phyloP scores from a whole-genome alignment of 1,140 invertebrate genomes.

The Panonychus citri region DNA sequence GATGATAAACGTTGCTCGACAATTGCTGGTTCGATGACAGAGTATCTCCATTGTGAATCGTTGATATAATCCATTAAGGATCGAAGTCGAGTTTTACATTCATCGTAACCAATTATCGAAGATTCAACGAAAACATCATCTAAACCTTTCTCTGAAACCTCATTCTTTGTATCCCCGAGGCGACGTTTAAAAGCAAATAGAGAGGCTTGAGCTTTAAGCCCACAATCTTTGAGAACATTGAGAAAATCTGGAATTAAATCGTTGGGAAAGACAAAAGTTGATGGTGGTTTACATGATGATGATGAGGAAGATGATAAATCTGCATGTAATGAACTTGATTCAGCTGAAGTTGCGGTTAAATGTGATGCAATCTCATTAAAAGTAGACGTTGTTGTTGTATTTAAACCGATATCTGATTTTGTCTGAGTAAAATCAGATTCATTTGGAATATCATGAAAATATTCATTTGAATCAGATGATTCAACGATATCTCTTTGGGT shows the following conservation, averaged over 20 bases:
- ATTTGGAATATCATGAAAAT: too few species aligned
- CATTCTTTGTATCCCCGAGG: not conserved
- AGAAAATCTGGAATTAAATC: slow-evolving; percentile 2
- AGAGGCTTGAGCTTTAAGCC: not conserved
- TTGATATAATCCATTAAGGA: slow-evolving; percentile 3
- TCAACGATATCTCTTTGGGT: slow-evolving; percentile 20
- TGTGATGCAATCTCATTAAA: too few species aligned
- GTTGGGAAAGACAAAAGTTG: slow-evolving; percentile 7
- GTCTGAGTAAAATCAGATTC: too few species aligned
- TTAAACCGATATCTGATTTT: too few species aligned
- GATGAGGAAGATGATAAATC: not conserved
- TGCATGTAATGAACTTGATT: not conserved
- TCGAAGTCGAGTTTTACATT: slow-evolving; percentile 3
- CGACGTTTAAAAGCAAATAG: not conserved
- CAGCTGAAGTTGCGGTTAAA: too few species aligned
- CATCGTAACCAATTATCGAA: not conserved
- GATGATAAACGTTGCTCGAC: not conserved
- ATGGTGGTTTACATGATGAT: not conserved
- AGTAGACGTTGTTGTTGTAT: too few species aligned
- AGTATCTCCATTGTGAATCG: slow-evolving; percentile 8
- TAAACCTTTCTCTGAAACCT: not conserved
- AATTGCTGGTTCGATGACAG: slow-evolving; percentile 7
- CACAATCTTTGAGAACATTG: slow-evolving; percentile 2
- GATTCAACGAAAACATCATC: not conserved
- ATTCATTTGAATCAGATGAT: too few species aligned